Conservation (phyloP, 2,113 vertebrate species). For the Calonectris borealis region DNA sequence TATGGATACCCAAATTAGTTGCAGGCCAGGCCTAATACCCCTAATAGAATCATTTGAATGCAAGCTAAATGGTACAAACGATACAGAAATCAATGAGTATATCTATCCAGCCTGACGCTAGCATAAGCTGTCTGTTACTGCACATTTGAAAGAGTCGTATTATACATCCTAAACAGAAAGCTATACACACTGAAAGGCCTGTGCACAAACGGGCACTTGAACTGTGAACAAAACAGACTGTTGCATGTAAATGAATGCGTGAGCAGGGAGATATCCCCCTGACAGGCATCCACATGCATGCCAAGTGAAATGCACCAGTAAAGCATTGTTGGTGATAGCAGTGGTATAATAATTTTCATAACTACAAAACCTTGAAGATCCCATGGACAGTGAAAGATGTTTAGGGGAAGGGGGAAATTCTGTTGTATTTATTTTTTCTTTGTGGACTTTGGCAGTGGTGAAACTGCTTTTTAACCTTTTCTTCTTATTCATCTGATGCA, state of each 20-base stretch:
- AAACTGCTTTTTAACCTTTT: conserved; percentile 69
- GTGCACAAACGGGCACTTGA: conserved; percentile 16
- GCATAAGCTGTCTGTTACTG: not conserved
- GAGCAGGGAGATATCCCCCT: conserved; percentile 31
- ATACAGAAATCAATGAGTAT: not conserved
- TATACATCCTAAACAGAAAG: conserved; percentile 26
- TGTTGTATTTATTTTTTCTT: conserved; percentile 8
- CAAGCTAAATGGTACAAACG: not conserved
- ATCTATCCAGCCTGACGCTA: not conserved
- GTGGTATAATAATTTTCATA: conserved; percentile 17
- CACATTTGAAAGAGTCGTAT: not conserved
- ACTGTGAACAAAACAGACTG: conserved; percentile 27
- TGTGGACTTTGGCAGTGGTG: conserved; percentile 10
- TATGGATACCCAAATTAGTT: not conserved
- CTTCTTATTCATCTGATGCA: conserved; percentile 56
- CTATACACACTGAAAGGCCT: not conserved
- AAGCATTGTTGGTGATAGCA: conserved; percentile 26
- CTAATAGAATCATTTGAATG: not conserved
- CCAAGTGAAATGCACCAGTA: conserved; percentile 5
- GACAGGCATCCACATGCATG: not conserved
- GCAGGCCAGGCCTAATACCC: not conserved
- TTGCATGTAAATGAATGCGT: conserved; percentile 41
- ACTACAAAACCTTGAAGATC: conserved; percentile 33
- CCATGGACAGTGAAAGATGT: not conserved
- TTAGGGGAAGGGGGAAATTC: not conserved